Percentiles rank a stretch among this genome's conserved stretches.
Conservation (phyloP, 2,888 invertebrate species). For the Caenorhabditis imperialis region DNA sequence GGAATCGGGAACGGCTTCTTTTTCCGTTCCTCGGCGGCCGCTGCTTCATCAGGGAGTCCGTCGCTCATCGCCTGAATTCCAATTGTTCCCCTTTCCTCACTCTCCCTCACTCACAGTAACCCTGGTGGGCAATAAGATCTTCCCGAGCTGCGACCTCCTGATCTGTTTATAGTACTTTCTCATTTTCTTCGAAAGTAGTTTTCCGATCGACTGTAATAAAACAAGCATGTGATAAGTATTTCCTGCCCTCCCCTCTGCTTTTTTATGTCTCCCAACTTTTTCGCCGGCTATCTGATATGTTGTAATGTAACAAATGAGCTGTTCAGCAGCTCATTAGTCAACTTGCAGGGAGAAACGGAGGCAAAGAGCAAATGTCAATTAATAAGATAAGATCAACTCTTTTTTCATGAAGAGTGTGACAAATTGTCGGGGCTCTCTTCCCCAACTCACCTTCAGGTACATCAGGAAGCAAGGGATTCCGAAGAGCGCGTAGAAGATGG, state of each 20-base stretch:
- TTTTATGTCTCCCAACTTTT: neutral
- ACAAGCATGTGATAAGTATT: neutral
- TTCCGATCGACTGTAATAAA: constrained; percentile 69
- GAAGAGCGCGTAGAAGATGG: constrained; percentile 73
- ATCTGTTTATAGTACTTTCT: constrained; percentile 71
- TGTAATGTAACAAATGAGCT: constrained; percentile 44
- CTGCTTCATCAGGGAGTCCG: constrained; percentile 24
- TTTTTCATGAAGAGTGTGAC: constrained; percentile 17
- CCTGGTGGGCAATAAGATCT: constrained; percentile 18
- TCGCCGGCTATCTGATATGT: constrained; percentile 17
- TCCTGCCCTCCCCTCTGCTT: neutral
- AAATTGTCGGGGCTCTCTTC: constrained; percentile 29
- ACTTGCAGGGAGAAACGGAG: constrained; percentile 15
- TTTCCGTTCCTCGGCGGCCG: constrained; percentile 32
- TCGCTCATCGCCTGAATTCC: constrained; percentile 21
- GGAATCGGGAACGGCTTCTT: constrained; percentile 72
- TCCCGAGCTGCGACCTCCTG: constrained; percentile 51
- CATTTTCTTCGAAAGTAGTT: constrained; percentile 68
- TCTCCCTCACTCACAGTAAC: constrained; percentile 9
- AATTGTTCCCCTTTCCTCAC: neutral
- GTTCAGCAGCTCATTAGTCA: constrained; percentile 45
- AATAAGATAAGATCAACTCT: constrained; percentile 32
- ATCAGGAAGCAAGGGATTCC: constrained; percentile 77
- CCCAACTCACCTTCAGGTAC: constrained; percentile 64
- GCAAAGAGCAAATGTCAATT: constrained; percentile 32